Base-by-base conservation (phyloP, 2,113 vertebrate genomes). In the Zingel zingel region DNA sequence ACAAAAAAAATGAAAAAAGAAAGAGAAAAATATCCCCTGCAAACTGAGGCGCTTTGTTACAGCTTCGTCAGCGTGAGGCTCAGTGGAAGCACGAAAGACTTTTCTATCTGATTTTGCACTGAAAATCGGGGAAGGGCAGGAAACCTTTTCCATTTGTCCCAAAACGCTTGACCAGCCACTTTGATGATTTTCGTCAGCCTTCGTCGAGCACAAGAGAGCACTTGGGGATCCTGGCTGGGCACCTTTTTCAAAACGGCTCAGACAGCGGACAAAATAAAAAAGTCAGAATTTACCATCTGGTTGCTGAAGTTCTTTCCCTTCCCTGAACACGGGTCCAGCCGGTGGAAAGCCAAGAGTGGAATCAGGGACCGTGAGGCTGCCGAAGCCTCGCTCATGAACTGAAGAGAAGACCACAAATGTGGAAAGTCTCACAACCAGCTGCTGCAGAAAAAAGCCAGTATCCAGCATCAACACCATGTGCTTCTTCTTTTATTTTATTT, bases 31-130 rank as follows among this genome's bases (percentile, higher is more conserved):
- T 95, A 95, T 96, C 65, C 90, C 94, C 94, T 95, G 88, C 77
- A 57, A 95, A 94, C 93, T 95, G 94, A 92, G 89, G 90, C 92
- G 92, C 90, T 94, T 92, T 92, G 68, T 86, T 72, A 48, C 68
- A 68, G 89, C 88, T 92, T 81, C 51, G 70, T 91, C 91, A 94
- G 90, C 82, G 93, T 89, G 90, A 90, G 88, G 93, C 93, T 94
- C 94, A 66, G 91, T 87, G 76, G 89, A 95, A 93, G 72, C 75
- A 71, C 90, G 75, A 81, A n/a, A 80, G 73, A 81, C 88, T 75
- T 76, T 94, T 95, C 94, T 94, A 79, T 94, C 93, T 67, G 77
- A 89, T 96, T 96, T 97, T 97, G 96, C 95, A 97, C 96, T 94
- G 90, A 94, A 81, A 89, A 82, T 5, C 1, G 6, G 67, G 86